Conservation (phyloP, 2,888 invertebrate genomes). For the Drosophila formosana region DNA sequence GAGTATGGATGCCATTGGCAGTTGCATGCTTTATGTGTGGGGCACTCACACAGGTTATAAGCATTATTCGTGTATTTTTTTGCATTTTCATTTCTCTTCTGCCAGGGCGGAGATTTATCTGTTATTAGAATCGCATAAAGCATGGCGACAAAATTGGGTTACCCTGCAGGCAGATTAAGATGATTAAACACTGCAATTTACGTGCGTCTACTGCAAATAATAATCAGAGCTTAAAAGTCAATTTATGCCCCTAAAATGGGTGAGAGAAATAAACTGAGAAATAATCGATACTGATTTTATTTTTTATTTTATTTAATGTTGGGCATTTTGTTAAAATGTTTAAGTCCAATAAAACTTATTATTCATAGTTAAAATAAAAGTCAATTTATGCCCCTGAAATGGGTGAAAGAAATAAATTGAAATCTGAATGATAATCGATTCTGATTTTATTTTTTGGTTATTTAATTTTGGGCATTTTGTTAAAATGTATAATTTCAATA, state of each 20-base stretch:
- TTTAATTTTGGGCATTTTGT: no score
- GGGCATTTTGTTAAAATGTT: no score
- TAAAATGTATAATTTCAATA: no score
- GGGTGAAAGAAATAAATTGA: no score
- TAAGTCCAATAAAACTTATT: no score
- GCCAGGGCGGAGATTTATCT: slow-evolving; percentile 57
- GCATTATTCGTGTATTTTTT: slow-evolving; percentile 12
- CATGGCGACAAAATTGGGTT: slow-evolving; percentile 32
- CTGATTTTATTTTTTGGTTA: no score
- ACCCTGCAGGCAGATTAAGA: slow-evolving; percentile 17
- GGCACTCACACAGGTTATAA: slow-evolving; percentile 12
- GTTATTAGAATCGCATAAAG: slow-evolving; percentile 50
- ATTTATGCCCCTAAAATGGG: background rate
- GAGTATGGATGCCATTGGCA: slow-evolving; percentile 54
- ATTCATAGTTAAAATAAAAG: no score
- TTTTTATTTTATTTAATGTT: no score
- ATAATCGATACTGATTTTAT: no score
- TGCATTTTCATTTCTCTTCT: slow-evolving; percentile 30
- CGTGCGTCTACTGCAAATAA: background rate
- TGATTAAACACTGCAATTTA: slow-evolving; percentile 9
- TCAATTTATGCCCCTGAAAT: background rate
- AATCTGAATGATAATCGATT: no score
- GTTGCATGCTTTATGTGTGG: slow-evolving; percentile 31
- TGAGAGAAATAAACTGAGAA: no score
- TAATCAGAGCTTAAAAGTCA: background rate